These are phyloP conservation scores for Rhagophthalmus giganteus DNA, from an alignment of 2,888 invertebrate genomes.

Conservation along the genomic window DNA sequence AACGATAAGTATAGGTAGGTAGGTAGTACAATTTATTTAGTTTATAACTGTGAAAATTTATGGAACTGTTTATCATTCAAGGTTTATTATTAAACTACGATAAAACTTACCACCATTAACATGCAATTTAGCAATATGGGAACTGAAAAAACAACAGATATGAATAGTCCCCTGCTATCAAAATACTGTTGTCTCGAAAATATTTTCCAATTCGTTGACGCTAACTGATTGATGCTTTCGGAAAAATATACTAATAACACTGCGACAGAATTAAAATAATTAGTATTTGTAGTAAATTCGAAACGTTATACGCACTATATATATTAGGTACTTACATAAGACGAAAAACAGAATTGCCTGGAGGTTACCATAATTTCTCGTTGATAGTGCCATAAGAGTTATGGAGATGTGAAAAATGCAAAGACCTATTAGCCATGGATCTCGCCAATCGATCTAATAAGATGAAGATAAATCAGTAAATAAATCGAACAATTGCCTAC, in stretches of 20 bases:
- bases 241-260: constrained; percentile 87
- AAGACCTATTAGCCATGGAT: constrained; percentile 82
- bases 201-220: constrained; percentile 82
- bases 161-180: constrained; percentile 90
- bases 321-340: constrained; percentile 68
- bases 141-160: constrained; percentile 91
- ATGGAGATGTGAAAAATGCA: constrained; percentile 75
- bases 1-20: too few species aligned
- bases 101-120: constrained; percentile 87
- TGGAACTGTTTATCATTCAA: too few species aligned
- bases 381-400: constrained; percentile 77
- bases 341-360: constrained; percentile 81
- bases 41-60: too few species aligned
- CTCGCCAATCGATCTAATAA: constrained; percentile 82
- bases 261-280: constrained; percentile 56
- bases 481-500: too few species aligned
- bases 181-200: constrained; percentile 93
- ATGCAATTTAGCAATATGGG: constrained; percentile 90
- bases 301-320: background rate
- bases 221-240: constrained; percentile 87
- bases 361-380: constrained; percentile 83
- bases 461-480: background rate
- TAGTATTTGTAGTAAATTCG: background rate
- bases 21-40: too few species aligned
- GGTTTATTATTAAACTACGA: too few species aligned